Conservation (phyloP, 1,140 invertebrate species). For the Drosophila nikananu region DNA sequence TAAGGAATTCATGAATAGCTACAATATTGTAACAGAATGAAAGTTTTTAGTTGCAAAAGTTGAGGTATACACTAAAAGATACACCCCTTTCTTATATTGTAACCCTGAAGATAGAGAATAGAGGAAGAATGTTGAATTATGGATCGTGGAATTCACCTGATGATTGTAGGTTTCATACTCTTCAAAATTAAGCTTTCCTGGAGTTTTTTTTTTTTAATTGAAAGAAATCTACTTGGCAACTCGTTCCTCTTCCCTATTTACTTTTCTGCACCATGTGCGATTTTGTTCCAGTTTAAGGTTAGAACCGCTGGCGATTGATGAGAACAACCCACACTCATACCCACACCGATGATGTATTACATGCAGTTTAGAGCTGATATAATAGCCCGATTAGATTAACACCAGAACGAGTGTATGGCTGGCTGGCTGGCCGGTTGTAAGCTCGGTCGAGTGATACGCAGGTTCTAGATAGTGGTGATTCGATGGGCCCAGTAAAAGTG, state of each 20-base stretch:
- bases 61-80: too few species aligned
- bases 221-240: neutral
- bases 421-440: conserved; percentile 19
- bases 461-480: conserved; percentile 41
- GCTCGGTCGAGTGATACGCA: conserved; percentile 44
- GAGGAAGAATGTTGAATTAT: neutral
- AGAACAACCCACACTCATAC: conserved; percentile 31
- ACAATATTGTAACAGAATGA: neutral
- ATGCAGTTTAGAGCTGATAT: conserved; percentile 50
- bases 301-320: conserved; percentile 25
- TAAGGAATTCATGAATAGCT: neutral
- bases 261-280: conserved; percentile 25
- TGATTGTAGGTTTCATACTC: neutral
- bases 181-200: neutral
- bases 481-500: conserved; percentile 1
- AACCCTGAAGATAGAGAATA: neutral
- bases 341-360: conserved; percentile 39
- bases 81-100: neutral
- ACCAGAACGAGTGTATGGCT: conserved; percentile 9
- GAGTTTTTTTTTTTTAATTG: neutral
- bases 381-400: conserved; percentile 46
- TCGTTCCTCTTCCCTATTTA: conserved; percentile 1
- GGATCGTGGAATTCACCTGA: neutral
- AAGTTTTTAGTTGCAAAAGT: too few species aligned
- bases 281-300: conserved; percentile 28